Evolutionary conservation across 2,888 invertebrate species (phyloP), one percentile per base, ranked within the genome.

Genomic region (Mesochorus sp.): DNA sequence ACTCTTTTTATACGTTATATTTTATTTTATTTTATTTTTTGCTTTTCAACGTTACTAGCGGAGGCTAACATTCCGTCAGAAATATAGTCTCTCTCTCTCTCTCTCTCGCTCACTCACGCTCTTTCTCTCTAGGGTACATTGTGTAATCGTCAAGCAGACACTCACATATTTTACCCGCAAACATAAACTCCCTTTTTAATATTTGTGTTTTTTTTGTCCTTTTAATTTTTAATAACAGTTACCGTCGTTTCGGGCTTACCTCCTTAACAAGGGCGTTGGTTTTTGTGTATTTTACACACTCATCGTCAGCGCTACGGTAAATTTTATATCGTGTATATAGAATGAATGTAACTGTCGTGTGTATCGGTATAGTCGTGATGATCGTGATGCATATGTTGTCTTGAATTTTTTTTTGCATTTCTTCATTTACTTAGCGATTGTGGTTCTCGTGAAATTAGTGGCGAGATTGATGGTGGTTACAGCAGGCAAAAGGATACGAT

Each of bases 91-190:
- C 77, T 82, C n/a, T n/a, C n/a, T n/a, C n/a, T n/a, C n/a, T n/a
- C n/a, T n/a, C n/a, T n/a, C n/a, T n/a, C n/a, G n/a, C n/a, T n/a
- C n/a, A n/a, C n/a, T n/a, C n/a, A n/a, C n/a, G n/a, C n/a, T n/a
- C n/a, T n/a, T n/a, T n/a, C n/a, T n/a, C 14, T 34, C 62, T 12
- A 72, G 72, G 73, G 83, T 84, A 86, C 88, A 88, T 64, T 85
- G 85, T 88, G 89, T 89, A 85, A 89, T 89, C 88, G 88, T 86
- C 86, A 85, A 89, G 88, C 90, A 90, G 87, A 85, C 87, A 88
- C 87, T 88, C 86, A 86, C 86, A 84, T 59, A 64, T 88, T 85
- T 89, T 88, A 86, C 84, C 84, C 86, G 86, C 87, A 90, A 77
- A 90, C 88, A 88, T 84, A 90, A 90, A 86, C 85, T 86, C 81